Conservation (phyloP, 2,888 invertebrate genomes). For the Drosophila mulleri region DNA sequence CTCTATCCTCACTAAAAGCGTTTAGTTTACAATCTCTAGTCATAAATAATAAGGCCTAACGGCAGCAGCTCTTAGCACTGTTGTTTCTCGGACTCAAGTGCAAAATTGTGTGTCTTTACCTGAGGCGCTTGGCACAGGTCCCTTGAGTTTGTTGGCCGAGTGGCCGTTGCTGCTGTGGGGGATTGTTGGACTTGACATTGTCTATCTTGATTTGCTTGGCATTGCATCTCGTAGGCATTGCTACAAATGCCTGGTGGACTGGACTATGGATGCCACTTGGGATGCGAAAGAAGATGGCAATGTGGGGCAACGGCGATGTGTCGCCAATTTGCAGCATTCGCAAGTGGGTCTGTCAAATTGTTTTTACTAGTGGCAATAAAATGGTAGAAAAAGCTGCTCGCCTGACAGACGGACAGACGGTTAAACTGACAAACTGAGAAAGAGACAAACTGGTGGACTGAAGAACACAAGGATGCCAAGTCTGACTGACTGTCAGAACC, state of each 20-base stretch:
- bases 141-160: conserved; percentile 49
- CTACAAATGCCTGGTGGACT: conserved; percentile 25
- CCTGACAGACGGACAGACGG: conserved; percentile 35
- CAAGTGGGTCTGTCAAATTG: conserved; percentile 66
- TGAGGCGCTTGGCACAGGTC: background rate
- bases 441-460: conserved; percentile 22
- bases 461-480: conserved; percentile 2
- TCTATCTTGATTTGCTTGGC: conserved; percentile 34
- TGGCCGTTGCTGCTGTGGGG: conserved; percentile 11
- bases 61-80: background rate
- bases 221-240: conserved; percentile 52
- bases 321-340: conserved; percentile 52
- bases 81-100: conserved; percentile 21
- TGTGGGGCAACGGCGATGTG: conserved; percentile 17
- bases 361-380: conserved; percentile 78
- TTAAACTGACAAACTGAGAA: conserved; percentile 35
- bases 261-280: conserved; percentile 27
- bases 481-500: conserved; percentile 38
- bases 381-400: conserved; percentile 52
- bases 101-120: conserved; percentile 15
- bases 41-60: too few species aligned
- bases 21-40: background rate
- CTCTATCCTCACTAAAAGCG: background rate
- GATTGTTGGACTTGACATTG: conserved; percentile 64
- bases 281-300: background rate